phyloP scores from a whole-genome alignment of 2,113 vertebrate species.

The rabbit (Oryctolagus cuniculus) region mOryCun1.1 NC_091444.1:40314001-40314500 shows the following conservation, averaged over 20 bases:
- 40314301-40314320: neutral
- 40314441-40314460: neutral
- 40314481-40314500: neutral
- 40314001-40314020: constrained; percentile 82
- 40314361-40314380: constrained; percentile 35
- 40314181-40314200: neutral
- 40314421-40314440: neutral
- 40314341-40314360: neutral
- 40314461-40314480: neutral
- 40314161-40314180: neutral
- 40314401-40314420: neutral
- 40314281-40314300: neutral
- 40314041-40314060: constrained; percentile 84
- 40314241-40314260: neutral
- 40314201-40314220: neutral
- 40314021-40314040: constrained; percentile 84
- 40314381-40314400: neutral
- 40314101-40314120: neutral
- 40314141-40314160: neutral
- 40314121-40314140: neutral
- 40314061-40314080: constrained; percentile 67
- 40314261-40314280: neutral
- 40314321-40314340: neutral
- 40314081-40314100: constrained; percentile 75
- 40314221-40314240: neutral